Conservation (phyloP, 2,797 vertebrate genomes). For the Hemitrygon akajei region DNA sequence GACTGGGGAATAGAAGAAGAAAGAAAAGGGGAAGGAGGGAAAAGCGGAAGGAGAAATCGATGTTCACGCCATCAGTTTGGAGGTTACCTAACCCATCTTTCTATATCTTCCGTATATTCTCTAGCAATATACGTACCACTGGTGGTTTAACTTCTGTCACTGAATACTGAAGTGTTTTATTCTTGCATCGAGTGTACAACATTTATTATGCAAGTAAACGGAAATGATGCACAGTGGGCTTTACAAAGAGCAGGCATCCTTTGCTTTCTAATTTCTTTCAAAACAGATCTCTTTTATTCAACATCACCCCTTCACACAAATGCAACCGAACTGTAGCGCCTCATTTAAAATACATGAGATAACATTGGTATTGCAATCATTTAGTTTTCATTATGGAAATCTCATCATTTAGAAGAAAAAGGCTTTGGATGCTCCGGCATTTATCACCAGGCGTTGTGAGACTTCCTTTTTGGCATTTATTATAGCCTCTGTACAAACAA, state of each 20-base stretch:
- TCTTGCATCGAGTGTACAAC: too few species aligned
- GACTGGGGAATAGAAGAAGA: too few species aligned
- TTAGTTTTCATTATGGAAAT: constrained; percentile 29
- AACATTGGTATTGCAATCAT: constrained; percentile 17
- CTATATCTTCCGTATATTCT: not conserved
- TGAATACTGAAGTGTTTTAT: not conserved
- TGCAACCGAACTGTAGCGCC: not conserved
- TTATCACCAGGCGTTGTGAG: constrained; percentile 4
- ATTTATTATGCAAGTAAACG: not conserved
- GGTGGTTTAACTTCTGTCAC: not conserved
- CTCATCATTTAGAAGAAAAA: constrained; percentile 26
- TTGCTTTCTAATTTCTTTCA: not conserved
- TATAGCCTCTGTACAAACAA: constrained; percentile 13
- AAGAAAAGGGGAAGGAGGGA: too few species aligned
- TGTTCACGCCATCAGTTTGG: too few species aligned
- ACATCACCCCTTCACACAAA: constrained; percentile 10
- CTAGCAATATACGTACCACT: not conserved
- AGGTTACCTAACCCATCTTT: not conserved
- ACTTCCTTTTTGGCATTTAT: constrained; percentile 25
- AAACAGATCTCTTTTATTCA: constrained; percentile 40
- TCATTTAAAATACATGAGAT: constrained; percentile 37
- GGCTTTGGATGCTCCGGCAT: not conserved
- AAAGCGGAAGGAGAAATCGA: too few species aligned
- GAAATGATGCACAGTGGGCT: not conserved
- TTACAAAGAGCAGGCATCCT: not conserved